Evolutionary conservation across 2,797 vertebrate species (phyloP), one percentile per base, ranked within the genome.

Genomic region (Avahi laniger): DNA sequence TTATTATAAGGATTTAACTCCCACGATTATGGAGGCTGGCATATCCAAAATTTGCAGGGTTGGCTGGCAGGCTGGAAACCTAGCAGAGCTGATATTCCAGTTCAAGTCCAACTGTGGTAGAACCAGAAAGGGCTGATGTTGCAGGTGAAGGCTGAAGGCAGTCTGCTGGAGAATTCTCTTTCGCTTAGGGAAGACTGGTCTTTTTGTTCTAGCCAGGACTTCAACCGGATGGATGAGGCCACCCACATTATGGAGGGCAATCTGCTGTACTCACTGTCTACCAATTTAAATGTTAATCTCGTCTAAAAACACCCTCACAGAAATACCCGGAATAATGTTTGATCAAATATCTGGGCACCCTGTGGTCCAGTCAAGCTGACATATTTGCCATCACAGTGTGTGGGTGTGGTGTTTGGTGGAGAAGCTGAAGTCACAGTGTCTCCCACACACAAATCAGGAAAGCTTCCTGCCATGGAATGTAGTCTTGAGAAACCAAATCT

Each of bases 291-390:
- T 46, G 38, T 83, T 26, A 41, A 78, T 70, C 17, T 73, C 38
- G 7, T 69, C 70, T 78, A 54, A 88, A 93, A 15, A 15, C 38
- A 69, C 17, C 33, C 5, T 61, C 43, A 69, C 38, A 76, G 63
- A 83, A 76, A 80, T 83, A 93, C 33, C 10, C 59, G 65, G 46
- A 87, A 65, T 72, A 92, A 43, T 35, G 57, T 57, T 70, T 70
- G 61, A 69, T 35, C 52, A 70, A 87, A 65, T 70, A 59, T n/a
- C 69, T 70, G n/a, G 61, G 33, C 1, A 18, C 2, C 26, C 7
- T 2, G 4, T 7, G 33, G 43, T 20, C 48, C 12, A 69, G 30
- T 59, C 35, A 30, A 15, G 38, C 12, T 75, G 35, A 76, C 20
- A 67, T 26, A 38, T 13, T 89, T 7, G 59, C 46, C 5, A 1